Evolutionary conservation across 64 coral and sea anemone genomes (phyloP), one percentile per base, ranked within the genome.

Genomic region (Porites australiensis): DNA sequence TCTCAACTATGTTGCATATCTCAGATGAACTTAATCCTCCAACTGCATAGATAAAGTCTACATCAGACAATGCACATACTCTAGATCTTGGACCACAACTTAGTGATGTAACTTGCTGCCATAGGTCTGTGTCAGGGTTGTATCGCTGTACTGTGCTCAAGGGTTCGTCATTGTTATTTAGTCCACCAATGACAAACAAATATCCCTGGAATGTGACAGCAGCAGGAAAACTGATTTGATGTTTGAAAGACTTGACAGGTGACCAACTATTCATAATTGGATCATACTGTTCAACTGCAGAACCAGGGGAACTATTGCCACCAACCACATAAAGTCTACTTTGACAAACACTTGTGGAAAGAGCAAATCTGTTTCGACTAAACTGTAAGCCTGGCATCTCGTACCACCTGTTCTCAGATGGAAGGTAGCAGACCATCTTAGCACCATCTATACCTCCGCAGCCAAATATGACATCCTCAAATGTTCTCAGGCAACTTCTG

Each of bases 181-280:
- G 48, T 52, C 93, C 93, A 27, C 93, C 93, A 67, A 94, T 82
- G 2, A 94, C 87, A 79, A 85, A 94, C 44, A 94, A 9, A 44
- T 19, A 67, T 0, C 73, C 86, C 1, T 61, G 54, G 50, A 88
- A 54, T 58, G 57, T 72, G 7, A 55, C 86, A 44, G 74, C 86
- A n/a, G 86, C 86, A 2, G 86, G 70, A 54, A 76, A 61, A 13
- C 21, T 77, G 0, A 65, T 77, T 50, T 22, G 18, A 0, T 72
- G 50, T 4, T 58, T 21, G 0, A 88, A 19, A 3, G 86, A 53
- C 23, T 50, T 16, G 9, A 75, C 44, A 4, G 23, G 22, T 76
- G 46, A 27, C 86, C 86, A 88, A 5, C 53, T 44, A 22, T 77
- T 88, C 15, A 58, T 27, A 8, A 77, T 22, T 2, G 74, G 74